phyloP scores from a whole-genome alignment of 2,797 vertebrate species.

The Poeciliopsis paucimaculata region DNA sequence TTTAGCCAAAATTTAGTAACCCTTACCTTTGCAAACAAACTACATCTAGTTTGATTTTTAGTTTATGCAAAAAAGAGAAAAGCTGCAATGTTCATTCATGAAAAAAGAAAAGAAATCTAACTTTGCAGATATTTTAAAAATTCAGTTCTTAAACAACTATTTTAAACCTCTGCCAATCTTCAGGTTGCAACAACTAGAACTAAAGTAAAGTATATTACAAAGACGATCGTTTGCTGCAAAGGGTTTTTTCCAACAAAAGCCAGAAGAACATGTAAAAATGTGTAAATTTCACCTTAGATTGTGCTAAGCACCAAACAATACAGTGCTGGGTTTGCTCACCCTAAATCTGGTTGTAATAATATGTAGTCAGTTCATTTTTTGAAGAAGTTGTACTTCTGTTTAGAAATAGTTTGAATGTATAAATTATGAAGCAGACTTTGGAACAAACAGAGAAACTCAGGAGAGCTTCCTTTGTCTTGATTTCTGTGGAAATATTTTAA shows the following conservation, averaged over 20 bases:
- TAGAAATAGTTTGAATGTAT: not conserved
- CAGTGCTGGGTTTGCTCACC: not conserved
- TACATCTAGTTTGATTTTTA: not conserved
- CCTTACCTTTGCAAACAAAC: not conserved
- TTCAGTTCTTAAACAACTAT: not conserved
- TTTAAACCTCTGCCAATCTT: not conserved
- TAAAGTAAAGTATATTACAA: not conserved
- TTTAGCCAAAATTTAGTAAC: not conserved
- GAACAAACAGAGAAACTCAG: not conserved
- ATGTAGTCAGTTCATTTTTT: not conserved
- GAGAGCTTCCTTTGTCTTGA: constrained; percentile 14
- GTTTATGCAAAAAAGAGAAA: not conserved
- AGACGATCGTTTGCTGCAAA: not conserved
- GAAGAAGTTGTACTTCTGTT: not conserved
- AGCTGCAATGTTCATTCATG: not conserved
- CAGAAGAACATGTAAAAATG: not conserved
- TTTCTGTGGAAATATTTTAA: constrained; percentile 18
- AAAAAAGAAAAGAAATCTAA: not conserved
- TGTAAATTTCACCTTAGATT: not conserved
- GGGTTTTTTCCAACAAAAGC: not conserved
- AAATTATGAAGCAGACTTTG: not conserved
- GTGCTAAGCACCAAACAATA: not conserved
- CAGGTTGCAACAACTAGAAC: not conserved
- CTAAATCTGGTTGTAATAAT: not conserved
- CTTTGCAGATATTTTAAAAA: not conserved